phyloP scores from a whole-genome alignment of 2,797 vertebrate species.

The Clarias laeviceps region DNA sequence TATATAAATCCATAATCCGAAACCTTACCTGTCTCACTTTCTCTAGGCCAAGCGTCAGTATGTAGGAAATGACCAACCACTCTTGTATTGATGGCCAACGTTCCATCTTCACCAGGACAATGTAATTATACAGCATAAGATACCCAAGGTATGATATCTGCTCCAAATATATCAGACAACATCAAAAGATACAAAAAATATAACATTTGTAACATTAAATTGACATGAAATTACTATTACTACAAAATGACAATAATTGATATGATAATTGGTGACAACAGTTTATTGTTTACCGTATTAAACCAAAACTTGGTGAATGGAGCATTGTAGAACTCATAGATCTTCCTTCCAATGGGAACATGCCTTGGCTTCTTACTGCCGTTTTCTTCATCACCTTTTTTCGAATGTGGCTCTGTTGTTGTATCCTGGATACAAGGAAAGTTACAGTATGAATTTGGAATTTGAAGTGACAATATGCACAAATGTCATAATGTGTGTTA shows the following conservation, averaged over 20 bases:
- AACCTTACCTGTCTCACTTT: constrained; percentile 92
- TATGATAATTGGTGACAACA: not conserved
- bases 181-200: constrained; percentile 3
- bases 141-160: constrained; percentile 96
- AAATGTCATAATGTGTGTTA: not conserved
- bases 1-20: not conserved
- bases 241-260: not conserved
- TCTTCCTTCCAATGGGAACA: constrained; percentile 88
- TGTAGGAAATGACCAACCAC: constrained; percentile 95
- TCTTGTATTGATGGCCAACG: constrained; percentile 92
- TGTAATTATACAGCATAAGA: constrained; percentile 95
- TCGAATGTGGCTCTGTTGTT: constrained; percentile 81
- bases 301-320: constrained; percentile 99
- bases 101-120: constrained; percentile 97
- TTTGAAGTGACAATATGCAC: not conserved
- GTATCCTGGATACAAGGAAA: constrained; percentile 77
- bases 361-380: constrained; percentile 82
- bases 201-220: not conserved
- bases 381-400: constrained; percentile 93
- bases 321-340: constrained; percentile 97
- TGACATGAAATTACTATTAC: not conserved
- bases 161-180: constrained; percentile 30
- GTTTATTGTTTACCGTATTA: constrained; percentile 85
- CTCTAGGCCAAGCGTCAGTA: constrained; percentile 90
- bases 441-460: not conserved